phyloP scores from a whole-genome alignment of 2,888 invertebrate genomes.

The Perdita meconis region DNA sequence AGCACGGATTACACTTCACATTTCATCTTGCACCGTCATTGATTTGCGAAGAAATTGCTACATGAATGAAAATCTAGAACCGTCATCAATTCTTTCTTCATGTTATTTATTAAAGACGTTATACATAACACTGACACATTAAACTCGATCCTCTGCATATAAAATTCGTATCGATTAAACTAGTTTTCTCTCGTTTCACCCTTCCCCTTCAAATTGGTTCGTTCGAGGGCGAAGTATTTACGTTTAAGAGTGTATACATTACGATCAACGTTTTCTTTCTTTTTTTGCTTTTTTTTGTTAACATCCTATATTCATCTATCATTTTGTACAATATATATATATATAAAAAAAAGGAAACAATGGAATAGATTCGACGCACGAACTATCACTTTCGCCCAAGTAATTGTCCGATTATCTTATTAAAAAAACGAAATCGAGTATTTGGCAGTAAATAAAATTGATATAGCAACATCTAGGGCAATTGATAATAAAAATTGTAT shows the following conservation, averaged over 20 bases:
- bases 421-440: neutral
- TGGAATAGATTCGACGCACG: neutral
- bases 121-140: conserved; percentile 60
- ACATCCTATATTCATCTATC: conserved; percentile 46
- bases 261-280: conserved; percentile 34
- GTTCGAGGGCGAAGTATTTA: conserved; percentile 11
- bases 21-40: neutral
- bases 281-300: conserved; percentile 8
- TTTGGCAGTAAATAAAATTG: neutral
- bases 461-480: neutral
- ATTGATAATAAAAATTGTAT: neutral
- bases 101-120: conserved; percentile 54
- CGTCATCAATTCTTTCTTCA: conserved; percentile 36
- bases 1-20: conserved; percentile 35
- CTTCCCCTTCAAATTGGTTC: neutral
- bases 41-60: conserved; percentile 34
- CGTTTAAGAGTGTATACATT: conserved; percentile 38
- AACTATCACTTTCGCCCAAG: neutral
- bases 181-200: conserved; percentile 11
- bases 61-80: conserved; percentile 33
- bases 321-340: conserved; percentile 42
- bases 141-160: conserved; percentile 53
- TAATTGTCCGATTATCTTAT: neutral
- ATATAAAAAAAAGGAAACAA: neutral
- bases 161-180: conserved; percentile 54